phyloP scores from a whole-genome alignment of 2,113 vertebrate species.

The Reinhardtius hippoglossoides region DNA sequence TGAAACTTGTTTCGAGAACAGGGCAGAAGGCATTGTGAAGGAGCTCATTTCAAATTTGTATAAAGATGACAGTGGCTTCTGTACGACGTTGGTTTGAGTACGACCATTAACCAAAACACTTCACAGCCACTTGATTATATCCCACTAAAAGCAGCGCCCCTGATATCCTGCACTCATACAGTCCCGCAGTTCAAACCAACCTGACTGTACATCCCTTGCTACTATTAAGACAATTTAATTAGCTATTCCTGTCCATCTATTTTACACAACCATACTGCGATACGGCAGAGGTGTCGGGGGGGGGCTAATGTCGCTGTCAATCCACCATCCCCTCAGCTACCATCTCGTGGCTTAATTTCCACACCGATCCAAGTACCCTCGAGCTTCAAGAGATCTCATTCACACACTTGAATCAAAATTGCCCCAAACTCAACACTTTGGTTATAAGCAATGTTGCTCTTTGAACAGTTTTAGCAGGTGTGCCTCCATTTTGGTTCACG shows the following conservation, averaged over 20 bases:
- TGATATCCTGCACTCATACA: constrained; percentile 47
- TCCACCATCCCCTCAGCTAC: constrained; percentile 56
- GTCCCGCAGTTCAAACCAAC: constrained; percentile 61
- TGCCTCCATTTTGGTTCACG: constrained; percentile 11
- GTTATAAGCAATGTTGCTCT: constrained; percentile 53
- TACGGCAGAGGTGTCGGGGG: constrained; percentile 54
- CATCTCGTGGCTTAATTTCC: constrained; percentile 74
- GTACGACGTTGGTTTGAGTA: constrained; percentile 64
- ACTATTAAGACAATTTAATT: constrained; percentile 77
- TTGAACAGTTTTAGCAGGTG: constrained; percentile 47
- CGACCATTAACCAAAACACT: constrained; percentile 78
- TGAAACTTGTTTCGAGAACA: constrained; percentile 57
- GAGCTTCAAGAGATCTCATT: constrained; percentile 73
- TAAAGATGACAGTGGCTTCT: constrained; percentile 58
- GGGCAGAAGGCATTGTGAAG: constrained; percentile 54
- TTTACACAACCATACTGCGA: constrained; percentile 50
- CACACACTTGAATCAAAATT: constrained; percentile 71
- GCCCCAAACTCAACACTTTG: constrained; percentile 65
- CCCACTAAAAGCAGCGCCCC: constrained; percentile 65
- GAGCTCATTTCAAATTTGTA: constrained; percentile 62
- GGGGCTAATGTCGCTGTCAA: constrained; percentile 71
- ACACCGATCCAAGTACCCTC: constrained; percentile 71
- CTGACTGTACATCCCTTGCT: constrained; percentile 58
- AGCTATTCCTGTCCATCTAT: constrained; percentile 70
- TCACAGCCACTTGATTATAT: constrained; percentile 69